Evolutionary conservation across 2,797 vertebrate species (phyloP).

Genomic region (Podarcis siculus): DNA sequence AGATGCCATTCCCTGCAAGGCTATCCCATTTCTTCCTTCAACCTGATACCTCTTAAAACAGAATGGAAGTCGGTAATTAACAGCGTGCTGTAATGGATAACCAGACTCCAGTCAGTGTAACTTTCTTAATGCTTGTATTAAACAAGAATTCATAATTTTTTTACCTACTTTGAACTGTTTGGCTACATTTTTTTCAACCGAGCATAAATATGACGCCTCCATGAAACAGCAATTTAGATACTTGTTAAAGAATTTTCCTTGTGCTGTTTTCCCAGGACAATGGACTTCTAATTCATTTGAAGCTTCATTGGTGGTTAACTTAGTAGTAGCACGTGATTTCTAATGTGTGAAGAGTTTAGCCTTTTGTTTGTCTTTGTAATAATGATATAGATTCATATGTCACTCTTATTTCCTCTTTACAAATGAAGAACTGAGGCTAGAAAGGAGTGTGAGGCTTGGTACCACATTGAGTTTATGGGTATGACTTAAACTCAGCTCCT

Average conservation of each 20-base stretch:
- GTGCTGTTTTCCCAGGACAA: background rate
- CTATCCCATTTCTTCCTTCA: slow-evolving; percentile 40
- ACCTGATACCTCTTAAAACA: slow-evolving; percentile 46
- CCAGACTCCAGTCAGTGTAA: slow-evolving; percentile 4
- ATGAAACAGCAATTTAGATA: background rate
- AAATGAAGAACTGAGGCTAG: background rate
- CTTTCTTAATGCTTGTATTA: slow-evolving; percentile 19
- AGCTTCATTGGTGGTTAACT: background rate
- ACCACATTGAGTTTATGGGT: background rate
- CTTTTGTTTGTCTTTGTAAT: background rate
- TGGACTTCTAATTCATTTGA: background rate
- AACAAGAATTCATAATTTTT: background rate
- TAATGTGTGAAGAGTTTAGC: background rate
- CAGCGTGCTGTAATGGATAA: slow-evolving; percentile 22
- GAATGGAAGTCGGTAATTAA: slow-evolving; percentile 53
- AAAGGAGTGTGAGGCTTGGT: background rate
- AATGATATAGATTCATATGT: background rate
- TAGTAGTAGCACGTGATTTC: background rate
- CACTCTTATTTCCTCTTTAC: background rate
- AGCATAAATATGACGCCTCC: background rate
- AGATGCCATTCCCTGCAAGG: slow-evolving; percentile 4
- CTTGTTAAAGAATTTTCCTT: background rate
- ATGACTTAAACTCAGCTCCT: background rate
- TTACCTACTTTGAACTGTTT: slow-evolving; percentile 20
- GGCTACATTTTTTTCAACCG: background rate